A percentile compares a stretch with the other conserved stretches of the same genome.
Conservation (phyloP, 2,888 invertebrate genomes). For the Hartigia nigra region DNA sequence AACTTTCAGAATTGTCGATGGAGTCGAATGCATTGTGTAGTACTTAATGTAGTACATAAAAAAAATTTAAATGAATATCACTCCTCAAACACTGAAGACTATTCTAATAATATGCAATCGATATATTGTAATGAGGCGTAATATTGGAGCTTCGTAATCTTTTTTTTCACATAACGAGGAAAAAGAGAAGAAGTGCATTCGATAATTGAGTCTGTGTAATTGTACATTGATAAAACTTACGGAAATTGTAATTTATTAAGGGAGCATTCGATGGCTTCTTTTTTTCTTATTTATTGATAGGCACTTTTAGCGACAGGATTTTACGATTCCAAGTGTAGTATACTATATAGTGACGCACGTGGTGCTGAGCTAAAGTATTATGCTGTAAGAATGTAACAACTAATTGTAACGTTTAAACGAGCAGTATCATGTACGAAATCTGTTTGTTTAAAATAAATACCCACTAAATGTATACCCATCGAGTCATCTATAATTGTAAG, state of each 20-base stretch:
- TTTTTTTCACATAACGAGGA: neutral
- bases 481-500: neutral
- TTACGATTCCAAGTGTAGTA: constrained; percentile 10
- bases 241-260: neutral
- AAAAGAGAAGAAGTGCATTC: neutral
- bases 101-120: constrained; percentile 4
- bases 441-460: constrained; percentile 59
- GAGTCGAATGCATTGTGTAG: neutral
- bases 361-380: constrained; percentile 41
- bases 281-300: constrained; percentile 16
- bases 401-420: constrained; percentile 49
- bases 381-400: constrained; percentile 32
- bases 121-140: constrained; percentile 5
- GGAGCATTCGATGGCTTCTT: neutral
- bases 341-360: constrained; percentile 41
- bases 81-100: neutral
- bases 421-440: constrained; percentile 50
- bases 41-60: neutral
- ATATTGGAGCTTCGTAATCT: neutral
- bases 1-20: neutral
- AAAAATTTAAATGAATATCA: no score
- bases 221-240: neutral
- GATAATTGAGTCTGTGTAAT: neutral
- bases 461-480: constrained; percentile 33
- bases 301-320: constrained; percentile 45